These are phyloP conservation scores for Chinchilla lanigera DNA, from an alignment of 2,113 vertebrate species.

Conservation along the genomic window DNA sequence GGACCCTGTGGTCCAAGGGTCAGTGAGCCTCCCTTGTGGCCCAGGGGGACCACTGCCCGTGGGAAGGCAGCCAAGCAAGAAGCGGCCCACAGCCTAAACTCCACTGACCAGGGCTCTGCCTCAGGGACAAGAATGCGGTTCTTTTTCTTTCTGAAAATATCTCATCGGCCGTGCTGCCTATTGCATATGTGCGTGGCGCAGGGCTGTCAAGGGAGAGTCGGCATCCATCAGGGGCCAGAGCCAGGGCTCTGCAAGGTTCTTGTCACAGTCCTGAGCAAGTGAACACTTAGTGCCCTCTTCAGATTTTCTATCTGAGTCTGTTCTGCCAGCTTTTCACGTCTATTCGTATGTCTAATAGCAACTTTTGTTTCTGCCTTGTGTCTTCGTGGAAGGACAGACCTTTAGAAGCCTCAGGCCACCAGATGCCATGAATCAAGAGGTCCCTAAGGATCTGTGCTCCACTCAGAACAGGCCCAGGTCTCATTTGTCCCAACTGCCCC, in stretches of 20 bases:
- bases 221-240: accelerated
- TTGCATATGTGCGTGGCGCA: not conserved
- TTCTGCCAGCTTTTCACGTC: not conserved
- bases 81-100: no score
- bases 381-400: not conserved
- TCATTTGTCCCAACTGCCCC: not conserved
- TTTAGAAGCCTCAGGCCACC: not conserved
- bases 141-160: not conserved
- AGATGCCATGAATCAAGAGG: not conserved
- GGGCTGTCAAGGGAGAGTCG: not conserved
- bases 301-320: not conserved
- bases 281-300: not conserved
- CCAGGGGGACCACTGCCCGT: not conserved
- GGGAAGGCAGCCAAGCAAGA: not conserved
- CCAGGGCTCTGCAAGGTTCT: not conserved
- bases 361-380: not conserved
- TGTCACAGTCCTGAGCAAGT: accelerated
- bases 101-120: not conserved
- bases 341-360: not conserved
- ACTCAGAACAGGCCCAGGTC: accelerated
- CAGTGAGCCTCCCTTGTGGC: not conserved
- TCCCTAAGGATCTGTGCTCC: accelerated
- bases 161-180: not conserved
- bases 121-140: not conserved
- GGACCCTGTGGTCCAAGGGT: not conserved